A percentile compares a stretch with the other conserved stretches of the same genome.
Evolutionary conservation across 2,797 vertebrate species (phyloP).

Genomic region (Sternotherus odoratus): DNA sequence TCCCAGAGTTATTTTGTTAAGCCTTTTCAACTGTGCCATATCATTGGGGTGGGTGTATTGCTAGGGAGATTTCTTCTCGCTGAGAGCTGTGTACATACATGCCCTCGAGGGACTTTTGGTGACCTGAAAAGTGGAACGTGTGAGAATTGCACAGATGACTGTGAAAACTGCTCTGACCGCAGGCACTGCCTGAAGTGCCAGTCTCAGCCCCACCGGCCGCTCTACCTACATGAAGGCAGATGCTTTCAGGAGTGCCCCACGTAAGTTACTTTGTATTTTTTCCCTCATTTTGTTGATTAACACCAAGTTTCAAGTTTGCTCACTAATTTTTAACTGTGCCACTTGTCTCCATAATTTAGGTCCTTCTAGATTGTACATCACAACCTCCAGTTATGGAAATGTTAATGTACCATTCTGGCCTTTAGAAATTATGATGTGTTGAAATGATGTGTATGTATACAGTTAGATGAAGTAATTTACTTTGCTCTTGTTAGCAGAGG

Average conservation of each 20-base stretch:
- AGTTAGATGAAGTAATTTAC: background rate
- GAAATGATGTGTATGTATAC: background rate
- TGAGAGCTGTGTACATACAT: slow-evolving; percentile 80
- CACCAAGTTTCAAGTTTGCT: background rate
- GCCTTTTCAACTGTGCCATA: background rate
- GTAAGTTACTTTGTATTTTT: slow-evolving; percentile 72
- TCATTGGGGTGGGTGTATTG: background rate
- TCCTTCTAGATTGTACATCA: background rate
- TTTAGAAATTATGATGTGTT: background rate
- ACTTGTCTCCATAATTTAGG: background rate
- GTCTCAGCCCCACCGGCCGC: background rate
- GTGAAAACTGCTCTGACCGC: slow-evolving; percentile 78
- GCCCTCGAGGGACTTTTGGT: slow-evolving; percentile 85
- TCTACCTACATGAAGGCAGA: slow-evolving; percentile 85
- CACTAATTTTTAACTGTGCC: background rate
- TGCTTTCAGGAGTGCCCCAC: slow-evolving; percentile 86
- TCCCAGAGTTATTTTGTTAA: background rate
- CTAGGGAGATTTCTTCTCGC: slow-evolving; percentile 75
- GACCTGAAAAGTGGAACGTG: slow-evolving; percentile 82
- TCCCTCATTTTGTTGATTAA: background rate
- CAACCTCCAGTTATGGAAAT: background rate
- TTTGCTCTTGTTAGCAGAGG: background rate
- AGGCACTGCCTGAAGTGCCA: slow-evolving; percentile 84
- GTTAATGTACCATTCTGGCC: background rate
- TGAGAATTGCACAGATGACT: slow-evolving; percentile 78